phyloP scores from a whole-genome alignment of 2,888 invertebrate species.

The Scelioninae gen. 1 region DNA sequence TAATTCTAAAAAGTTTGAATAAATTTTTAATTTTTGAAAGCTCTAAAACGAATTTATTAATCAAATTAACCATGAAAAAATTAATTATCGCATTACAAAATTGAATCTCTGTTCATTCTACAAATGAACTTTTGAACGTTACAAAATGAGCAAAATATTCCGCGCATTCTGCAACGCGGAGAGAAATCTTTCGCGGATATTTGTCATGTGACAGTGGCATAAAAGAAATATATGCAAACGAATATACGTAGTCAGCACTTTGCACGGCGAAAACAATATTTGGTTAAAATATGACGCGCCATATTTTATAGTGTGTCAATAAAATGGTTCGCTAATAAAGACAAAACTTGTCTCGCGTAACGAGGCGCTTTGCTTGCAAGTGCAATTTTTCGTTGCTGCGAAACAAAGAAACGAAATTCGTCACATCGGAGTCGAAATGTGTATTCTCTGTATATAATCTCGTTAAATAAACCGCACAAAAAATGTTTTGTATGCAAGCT shows the following conservation, averaged over 20 bases:
- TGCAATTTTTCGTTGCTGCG: constrained; percentile 10
- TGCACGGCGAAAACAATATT: constrained; percentile 32
- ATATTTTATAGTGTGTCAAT: constrained; percentile 18
- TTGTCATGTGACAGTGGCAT: constrained; percentile 31
- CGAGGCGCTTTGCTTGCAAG: constrained; percentile 12
- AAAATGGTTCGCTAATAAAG: constrained; percentile 28
- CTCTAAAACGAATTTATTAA: too few relatives aligned
- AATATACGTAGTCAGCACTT: background rate
- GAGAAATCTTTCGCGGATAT: constrained; percentile 37
- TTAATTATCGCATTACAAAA: too few relatives aligned
- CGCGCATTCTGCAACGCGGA: constrained; percentile 38
- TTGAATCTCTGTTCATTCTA: too few relatives aligned
- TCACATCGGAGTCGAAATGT: constrained; percentile 32
- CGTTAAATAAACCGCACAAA: constrained; percentile 38
- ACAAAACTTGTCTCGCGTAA: constrained; percentile 15
- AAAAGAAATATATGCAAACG: constrained; percentile 41
- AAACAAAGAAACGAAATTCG: constrained; percentile 29
- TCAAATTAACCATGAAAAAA: too few relatives aligned
- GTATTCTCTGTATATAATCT: constrained; percentile 24
- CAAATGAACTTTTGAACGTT: background rate
- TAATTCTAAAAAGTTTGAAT: too few relatives aligned
- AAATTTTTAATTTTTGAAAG: too few relatives aligned
- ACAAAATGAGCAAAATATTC: constrained; percentile 16
- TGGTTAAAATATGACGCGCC: constrained; percentile 9
- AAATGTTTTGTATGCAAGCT: constrained; percentile 40